phyloP scores from a whole-genome alignment of 2,113 vertebrate genomes.

The Oncorhynchus kisutch region DNA sequence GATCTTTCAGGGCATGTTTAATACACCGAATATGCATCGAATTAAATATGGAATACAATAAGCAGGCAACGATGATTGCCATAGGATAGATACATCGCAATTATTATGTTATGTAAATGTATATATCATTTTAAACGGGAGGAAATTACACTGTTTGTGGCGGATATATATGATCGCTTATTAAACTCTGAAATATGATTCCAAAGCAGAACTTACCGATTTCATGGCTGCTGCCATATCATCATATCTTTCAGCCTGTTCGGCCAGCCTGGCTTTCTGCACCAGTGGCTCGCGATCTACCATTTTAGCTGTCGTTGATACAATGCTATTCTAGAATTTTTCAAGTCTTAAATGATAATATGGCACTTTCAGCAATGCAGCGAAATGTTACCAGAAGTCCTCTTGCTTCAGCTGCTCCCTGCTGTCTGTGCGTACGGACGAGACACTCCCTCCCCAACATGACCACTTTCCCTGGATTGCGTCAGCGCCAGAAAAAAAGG shows the following conservation, averaged over 20 bases:
- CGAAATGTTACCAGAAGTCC: constrained; percentile 36
- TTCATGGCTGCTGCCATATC: constrained; percentile 99
- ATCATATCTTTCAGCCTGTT: constrained; percentile 96
- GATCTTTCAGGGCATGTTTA: constrained; percentile 54
- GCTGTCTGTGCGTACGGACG: constrained; percentile 73
- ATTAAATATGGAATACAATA: not conserved
- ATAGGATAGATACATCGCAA: too few relatives aligned
- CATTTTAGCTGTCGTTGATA: constrained; percentile 71
- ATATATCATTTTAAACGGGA: too few relatives aligned
- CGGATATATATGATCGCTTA: not conserved
- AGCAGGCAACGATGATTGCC: not conserved
- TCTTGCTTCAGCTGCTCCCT: constrained; percentile 74
- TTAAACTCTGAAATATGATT: constrained; percentile 32
- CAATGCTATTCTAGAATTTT: constrained; percentile 23
- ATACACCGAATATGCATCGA: constrained; percentile 41
- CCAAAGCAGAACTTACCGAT: constrained; percentile 82
- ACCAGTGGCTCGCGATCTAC: constrained; percentile 98
- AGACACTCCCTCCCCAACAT: constrained; percentile 68
- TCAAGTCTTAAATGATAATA: constrained; percentile 26
- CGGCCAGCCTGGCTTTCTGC: constrained; percentile 97
- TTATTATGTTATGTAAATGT: not conserved
- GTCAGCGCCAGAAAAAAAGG: constrained; percentile 66
- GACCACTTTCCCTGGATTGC: constrained; percentile 60
- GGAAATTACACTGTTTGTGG: not conserved
- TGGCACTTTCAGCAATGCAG: constrained; percentile 44